A percentile compares a stretch with the other conserved stretches of the same genome.
These are phyloP conservation scores for Forbesichthys agassizii DNA, from an alignment of 2,113 vertebrate species.

Conservation along the genomic window DNA sequence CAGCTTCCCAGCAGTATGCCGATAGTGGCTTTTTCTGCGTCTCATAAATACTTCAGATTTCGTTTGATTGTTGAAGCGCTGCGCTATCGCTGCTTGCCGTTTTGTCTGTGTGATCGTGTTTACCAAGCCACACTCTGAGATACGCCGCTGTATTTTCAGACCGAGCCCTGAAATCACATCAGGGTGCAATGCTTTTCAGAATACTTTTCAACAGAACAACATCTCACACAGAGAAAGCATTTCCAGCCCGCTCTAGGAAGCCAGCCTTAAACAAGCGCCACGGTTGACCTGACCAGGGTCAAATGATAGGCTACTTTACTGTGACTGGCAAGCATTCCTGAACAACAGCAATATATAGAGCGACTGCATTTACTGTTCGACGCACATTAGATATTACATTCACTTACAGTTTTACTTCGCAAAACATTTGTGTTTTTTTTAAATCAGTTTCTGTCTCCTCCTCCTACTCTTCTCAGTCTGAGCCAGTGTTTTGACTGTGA, in stretches of 20 bases:
- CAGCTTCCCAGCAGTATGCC: neutral
- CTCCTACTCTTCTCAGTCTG: neutral
- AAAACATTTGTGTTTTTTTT: neutral
- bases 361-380: too few species aligned
- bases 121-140: slow-evolving; percentile 34
- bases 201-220: slow-evolving; percentile 1
- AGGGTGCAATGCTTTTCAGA: too few species aligned
- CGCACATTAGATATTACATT: neutral
- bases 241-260: slow-evolving; percentile 41
- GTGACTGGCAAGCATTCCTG: too few species aligned
- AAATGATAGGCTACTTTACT: neutral
- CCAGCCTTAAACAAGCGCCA: slow-evolving; percentile 28
- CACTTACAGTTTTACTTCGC: neutral
- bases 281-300: slow-evolving; percentile 20
- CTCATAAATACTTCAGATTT: slow-evolving; percentile 18
- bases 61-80: neutral
- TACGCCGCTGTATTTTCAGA: too few species aligned
- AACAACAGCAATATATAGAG: too few species aligned
- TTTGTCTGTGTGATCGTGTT: slow-evolving; percentile 49
- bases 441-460: neutral
- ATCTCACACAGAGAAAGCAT: slow-evolving; percentile 48
- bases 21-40: neutral
- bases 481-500: neutral
- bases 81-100: slow-evolving; percentile 3
- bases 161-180: too few species aligned